Evolutionary conservation across 2,113 vertebrate genomes (phyloP).

Genomic region (Chroicocephalus ridibundus): DNA sequence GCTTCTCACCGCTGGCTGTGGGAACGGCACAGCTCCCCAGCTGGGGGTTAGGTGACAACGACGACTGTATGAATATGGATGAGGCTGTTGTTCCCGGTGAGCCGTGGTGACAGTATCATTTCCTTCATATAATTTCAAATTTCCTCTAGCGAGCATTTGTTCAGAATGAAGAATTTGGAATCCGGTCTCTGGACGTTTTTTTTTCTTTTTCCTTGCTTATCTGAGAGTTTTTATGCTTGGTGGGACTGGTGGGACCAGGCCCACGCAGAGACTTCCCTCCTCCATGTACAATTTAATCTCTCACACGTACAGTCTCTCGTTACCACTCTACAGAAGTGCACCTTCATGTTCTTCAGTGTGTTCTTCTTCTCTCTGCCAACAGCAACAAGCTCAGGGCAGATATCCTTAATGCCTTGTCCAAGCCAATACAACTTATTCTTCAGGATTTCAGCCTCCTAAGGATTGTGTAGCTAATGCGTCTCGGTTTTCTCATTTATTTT

Average conservation of each 20-base stretch:
- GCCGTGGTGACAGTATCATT: background rate
- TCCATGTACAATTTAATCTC: background rate
- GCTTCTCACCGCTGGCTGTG: background rate
- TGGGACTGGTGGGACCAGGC: background rate
- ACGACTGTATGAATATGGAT: background rate
- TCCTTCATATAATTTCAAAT: background rate
- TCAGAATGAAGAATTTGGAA: background rate
- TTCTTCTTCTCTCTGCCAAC: background rate
- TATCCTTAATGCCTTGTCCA: background rate
- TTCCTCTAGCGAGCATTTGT: background rate
- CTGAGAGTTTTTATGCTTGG: background rate
- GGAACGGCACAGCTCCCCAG: background rate
- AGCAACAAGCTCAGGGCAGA: background rate
- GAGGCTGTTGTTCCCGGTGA: background rate
- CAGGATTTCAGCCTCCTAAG: background rate
- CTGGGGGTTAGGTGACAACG: background rate
- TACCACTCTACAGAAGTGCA: background rate
- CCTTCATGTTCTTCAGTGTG: background rate
- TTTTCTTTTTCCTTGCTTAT: background rate
- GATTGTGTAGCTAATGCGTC: background rate
- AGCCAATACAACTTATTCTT: background rate
- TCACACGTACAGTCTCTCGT: background rate
- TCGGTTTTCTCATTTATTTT: background rate
- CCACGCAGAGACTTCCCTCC: background rate
- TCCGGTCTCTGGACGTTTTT: background rate